Evolutionary conservation across 2,797 vertebrate species (phyloP), one percentile per base, ranked within the genome.

Genomic region (Sebastes dallii): DNA sequence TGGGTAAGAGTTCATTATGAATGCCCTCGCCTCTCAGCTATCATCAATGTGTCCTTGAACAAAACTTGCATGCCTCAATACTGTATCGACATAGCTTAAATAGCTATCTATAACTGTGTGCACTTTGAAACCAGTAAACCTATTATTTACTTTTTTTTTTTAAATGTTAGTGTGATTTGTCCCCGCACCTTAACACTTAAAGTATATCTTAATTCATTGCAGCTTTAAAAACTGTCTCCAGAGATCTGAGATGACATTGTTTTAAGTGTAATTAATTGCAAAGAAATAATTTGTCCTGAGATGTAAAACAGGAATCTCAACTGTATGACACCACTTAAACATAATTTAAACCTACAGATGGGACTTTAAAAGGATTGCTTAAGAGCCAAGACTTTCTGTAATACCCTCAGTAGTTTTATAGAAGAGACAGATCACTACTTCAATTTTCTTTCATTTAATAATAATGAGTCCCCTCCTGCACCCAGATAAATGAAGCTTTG

Each of bases 361-460:
- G 14, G 27, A 42, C 6, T 66, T 76, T 72, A 62, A 66, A 69
- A 62, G 72, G 34, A 20, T 8, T 36, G 11, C 54, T 78, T 77
- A 61, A 27, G 7, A 77, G 55, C 25, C 36, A 32, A 58, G 36
- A 60, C 27, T 66, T 52, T 24, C 9, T 75, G 16, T 58, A 66
- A 68, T 32, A 62, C 18, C 24, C 67, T 64, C 39, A 1, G 12
- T 14, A 55, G 67, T 77, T 81, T 81, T 71, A 74, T 72, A 65
- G 24, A 76, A 66, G 32, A 85, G 66, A 80, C 25, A 46, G 59
- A 82, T 84, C 46, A 83, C 84, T 74, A 22, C 9, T 69, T 52
- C 14, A 46, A 80, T 74, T 82, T 32, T 66, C 34, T 86, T 83
- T 86, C 59, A 80, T 88, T 80, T 81, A 52, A 83, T 73, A 73